A percentile compares a stretch with the other conserved stretches of the same genome.
These are phyloP conservation scores for Eumerus sabulonum DNA, from an alignment of 2,888 invertebrate genomes.

Conservation along the genomic window DNA sequence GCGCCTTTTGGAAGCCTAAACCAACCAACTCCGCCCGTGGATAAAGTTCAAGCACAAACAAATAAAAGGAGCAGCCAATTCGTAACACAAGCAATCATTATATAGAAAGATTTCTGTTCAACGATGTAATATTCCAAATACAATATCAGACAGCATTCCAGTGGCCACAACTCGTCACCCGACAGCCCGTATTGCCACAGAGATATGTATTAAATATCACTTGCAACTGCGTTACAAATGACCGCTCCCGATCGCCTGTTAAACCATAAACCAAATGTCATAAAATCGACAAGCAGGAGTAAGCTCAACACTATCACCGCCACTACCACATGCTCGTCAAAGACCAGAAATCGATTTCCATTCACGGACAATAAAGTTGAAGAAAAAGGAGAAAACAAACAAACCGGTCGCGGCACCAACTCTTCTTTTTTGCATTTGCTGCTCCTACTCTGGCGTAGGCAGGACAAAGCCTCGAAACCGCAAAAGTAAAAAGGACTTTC, in stretches of 20 bases:
- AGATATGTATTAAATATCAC: constrained; percentile 29
- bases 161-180: no score
- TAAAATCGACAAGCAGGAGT: not conserved
- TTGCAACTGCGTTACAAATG: constrained; percentile 7
- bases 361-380: constrained; percentile 13
- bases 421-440: not conserved
- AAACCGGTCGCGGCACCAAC: constrained; percentile 22
- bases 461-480: constrained; percentile 19
- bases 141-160: no score
- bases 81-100: no score
- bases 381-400: not conserved
- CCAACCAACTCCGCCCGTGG: no score
- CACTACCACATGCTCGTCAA: constrained; percentile 7
- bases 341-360: constrained; percentile 46
- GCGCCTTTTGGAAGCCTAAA: no score
- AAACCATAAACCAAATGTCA: not conserved
- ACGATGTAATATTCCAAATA: no score
- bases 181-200: constrained; percentile 13
- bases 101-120: no score
- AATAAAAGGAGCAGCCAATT: no score
- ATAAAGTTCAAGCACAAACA: no score
- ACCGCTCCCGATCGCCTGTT: not conserved
- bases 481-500: constrained; percentile 48
- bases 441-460: no score
- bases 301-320: constrained; percentile 7